Base-by-base conservation (phyloP, 2,888 invertebrate genomes). In the Trissolcus japonicus region DNA sequence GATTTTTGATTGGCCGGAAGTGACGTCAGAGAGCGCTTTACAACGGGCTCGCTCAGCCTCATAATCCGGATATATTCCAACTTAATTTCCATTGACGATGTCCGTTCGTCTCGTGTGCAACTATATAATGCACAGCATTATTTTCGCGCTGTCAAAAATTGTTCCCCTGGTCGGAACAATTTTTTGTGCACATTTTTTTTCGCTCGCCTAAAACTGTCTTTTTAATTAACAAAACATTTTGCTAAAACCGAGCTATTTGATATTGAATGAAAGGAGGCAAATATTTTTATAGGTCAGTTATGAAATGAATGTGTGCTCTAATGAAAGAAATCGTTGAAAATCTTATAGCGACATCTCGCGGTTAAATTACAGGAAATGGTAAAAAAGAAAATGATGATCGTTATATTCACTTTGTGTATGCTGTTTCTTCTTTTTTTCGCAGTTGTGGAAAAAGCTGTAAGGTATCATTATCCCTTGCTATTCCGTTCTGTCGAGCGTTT, bases 1-100 rank as follows among this genome's bases (percentile, higher is more conserved):
- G 86, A 84, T 85, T 87, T 87, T 87, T 88, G 87, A 88, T 88
- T 88, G 87, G 83, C 86, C 87, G 87, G 87, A 88, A 87, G 87
- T 87, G 87, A 87, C 87, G 87, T 87, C 86, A 87, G 76, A 83
- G 81, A 83, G 80, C 82, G 85, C 86, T 86, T 83, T 83, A 82
- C 83, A 84, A 80, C 81, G 80, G 76, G 82, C 76, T 71, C 80
- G 67, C 59, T 76, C 76, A 60, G 68, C 81, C 76, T 80, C 80
- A 79, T 82, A 83, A 82, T 83, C 81, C 81, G 74, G 78, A 79
- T 80, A 69, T 69, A 76, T 74, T 72, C 59, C 59, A 74, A 72
- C 79, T 71, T 78, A 75, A 78, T 78, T 78, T 78, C 78, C 61
- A 78, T 75, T 78, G 78, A 75, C 74, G 72, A 68, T 72, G 72